Evolutionary conservation across 2,113 vertebrate species (phyloP).

Genomic region (Oryzias melastigma): DNA sequence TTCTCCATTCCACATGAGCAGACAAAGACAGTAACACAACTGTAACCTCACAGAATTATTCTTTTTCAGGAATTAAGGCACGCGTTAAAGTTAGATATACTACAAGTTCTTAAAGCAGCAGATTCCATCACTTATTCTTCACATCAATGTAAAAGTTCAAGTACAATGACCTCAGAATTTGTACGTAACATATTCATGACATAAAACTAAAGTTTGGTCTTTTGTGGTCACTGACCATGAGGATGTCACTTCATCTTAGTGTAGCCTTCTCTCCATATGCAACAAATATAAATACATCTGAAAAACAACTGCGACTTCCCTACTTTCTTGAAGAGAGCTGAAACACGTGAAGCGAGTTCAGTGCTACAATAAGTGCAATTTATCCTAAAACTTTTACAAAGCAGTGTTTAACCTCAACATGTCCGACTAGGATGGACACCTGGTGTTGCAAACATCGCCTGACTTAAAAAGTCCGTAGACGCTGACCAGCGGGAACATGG

Average conservation of each 20-base stretch:
- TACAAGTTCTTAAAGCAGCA: constrained; percentile 4
- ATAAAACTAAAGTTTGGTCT: constrained; percentile 10
- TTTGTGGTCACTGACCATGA: constrained; percentile 1
- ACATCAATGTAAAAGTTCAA: constrained; percentile 41
- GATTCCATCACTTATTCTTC: background rate
- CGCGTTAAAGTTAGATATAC: constrained; percentile 26
- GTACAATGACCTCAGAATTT: constrained; percentile 35
- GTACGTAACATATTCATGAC: constrained; percentile 10
- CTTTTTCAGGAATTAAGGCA: constrained; percentile 37
- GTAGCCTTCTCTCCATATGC: background rate
- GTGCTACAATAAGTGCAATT: constrained; percentile 20
- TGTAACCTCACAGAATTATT: background rate
- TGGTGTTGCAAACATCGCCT: constrained; percentile 80
- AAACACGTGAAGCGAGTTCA: constrained; percentile 25
- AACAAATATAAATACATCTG: constrained; percentile 27
- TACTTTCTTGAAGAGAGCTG: constrained; percentile 13
- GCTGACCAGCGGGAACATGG: constrained; percentile 82
- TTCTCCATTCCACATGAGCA: constrained; percentile 28
- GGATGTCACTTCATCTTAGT: background rate
- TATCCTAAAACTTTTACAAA: background rate
- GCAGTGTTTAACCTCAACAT: constrained; percentile 14
- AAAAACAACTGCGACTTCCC: constrained; percentile 3
- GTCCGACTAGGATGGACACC: constrained; percentile 61
- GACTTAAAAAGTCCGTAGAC: constrained; percentile 77
- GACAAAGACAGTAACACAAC: background rate